Conservation (phyloP, 2,797 vertebrate genomes). For the Phrynocephalus guinanensis region DNA sequence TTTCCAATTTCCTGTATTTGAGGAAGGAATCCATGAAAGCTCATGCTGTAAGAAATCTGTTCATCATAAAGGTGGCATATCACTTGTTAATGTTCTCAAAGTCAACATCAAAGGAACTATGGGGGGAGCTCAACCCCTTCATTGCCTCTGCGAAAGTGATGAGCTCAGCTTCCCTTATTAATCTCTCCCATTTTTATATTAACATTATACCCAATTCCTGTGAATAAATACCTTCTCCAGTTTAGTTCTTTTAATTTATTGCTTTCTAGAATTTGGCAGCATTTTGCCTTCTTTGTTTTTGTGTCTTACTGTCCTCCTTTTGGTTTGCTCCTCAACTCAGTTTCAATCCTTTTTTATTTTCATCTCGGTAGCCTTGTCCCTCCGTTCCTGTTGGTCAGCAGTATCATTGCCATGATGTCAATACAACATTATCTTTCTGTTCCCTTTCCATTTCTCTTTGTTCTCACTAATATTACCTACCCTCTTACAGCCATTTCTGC, state of each 20-base stretch:
- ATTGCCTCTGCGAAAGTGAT: background rate
- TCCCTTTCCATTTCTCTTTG: too few relatives aligned
- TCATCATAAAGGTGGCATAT: too few relatives aligned
- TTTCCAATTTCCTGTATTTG: too few relatives aligned
- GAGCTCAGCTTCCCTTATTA: background rate
- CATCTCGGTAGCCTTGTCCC: too few relatives aligned
- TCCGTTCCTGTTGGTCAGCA: too few relatives aligned
- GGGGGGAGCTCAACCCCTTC: background rate
- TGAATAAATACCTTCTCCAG: background rate
- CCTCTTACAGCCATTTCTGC: too few relatives aligned
- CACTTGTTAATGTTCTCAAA: background rate
- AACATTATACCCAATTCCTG: background rate
- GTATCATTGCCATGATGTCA: too few relatives aligned
- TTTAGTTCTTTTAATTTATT: background rate
- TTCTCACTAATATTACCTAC: too few relatives aligned
- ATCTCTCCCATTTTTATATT: background rate
- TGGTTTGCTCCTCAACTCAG: background rate
- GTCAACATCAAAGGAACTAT: background rate
- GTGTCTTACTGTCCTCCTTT: background rate
- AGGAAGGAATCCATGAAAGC: too few relatives aligned
- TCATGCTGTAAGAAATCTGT: too few relatives aligned
- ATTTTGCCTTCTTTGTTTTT: background rate
- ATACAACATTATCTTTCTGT: too few relatives aligned
- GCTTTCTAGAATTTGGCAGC: background rate
- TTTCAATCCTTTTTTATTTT: background rate